Conservation (phyloP, 2,888 invertebrate genomes). For the Cremastobaeus sp. region DNA sequence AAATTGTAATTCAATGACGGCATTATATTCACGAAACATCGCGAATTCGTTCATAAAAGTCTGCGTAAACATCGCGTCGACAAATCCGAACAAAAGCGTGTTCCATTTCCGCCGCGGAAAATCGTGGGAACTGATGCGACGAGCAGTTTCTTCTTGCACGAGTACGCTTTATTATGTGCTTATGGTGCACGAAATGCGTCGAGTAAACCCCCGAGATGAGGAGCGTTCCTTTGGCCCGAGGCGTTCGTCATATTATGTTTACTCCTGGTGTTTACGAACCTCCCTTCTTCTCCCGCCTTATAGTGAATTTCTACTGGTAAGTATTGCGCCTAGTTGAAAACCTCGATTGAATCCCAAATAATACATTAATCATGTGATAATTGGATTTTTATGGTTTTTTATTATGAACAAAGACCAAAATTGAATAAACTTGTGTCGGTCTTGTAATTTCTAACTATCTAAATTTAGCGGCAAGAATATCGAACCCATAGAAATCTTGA, state of each 20-base stretch:
- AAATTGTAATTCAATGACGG: conserved; percentile 49
- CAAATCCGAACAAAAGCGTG: conserved; percentile 56
- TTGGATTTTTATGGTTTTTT: conserved; percentile 30
- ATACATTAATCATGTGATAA: conserved; percentile 17
- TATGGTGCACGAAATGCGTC: conserved; percentile 61
- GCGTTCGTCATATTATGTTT: conserved; percentile 78
- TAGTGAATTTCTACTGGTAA: conserved; percentile 46
- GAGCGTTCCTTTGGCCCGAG: conserved; percentile 67
- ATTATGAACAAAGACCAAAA: too few species aligned
- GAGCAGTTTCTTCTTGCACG: conserved; percentile 60
- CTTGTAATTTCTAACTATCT: too few species aligned
- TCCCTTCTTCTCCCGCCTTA: conserved; percentile 59
- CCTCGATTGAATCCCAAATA: conserved; percentile 51
- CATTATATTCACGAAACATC: conserved; percentile 30
- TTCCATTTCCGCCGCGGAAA: conserved; percentile 60
- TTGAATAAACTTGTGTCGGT: too few species aligned
- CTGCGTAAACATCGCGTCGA: conserved; percentile 46
- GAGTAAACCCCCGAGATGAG: conserved; percentile 59
- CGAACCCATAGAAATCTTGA: neutral
- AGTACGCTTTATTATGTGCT: conserved; percentile 60
- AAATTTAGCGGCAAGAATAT: too few species aligned
- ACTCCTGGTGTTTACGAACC: conserved; percentile 75
- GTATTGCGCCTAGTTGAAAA: conserved; percentile 43
- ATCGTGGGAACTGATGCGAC: conserved; percentile 60
- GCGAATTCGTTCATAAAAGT: conserved; percentile 54